phyloP scores from a whole-genome alignment of 2,797 vertebrate genomes.

The Diplodus sargus region DNA sequence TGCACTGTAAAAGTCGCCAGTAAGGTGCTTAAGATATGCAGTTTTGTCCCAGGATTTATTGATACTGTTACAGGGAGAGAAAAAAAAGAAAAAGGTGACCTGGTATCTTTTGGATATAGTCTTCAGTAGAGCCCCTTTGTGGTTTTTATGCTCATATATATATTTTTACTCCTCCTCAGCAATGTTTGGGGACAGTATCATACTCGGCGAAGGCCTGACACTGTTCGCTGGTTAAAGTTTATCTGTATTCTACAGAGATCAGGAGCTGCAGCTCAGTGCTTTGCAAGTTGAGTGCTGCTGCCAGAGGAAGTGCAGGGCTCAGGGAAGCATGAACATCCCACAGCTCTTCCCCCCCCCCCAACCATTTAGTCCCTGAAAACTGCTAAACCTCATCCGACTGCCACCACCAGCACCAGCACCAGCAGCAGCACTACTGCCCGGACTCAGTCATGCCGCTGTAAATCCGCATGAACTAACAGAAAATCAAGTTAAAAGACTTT shows the following conservation, averaged over 20 bases:
- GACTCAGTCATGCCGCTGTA: conserved; percentile 60
- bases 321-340: conserved; percentile 75
- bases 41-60: conserved; percentile 84
- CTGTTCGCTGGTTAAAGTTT: conserved; percentile 75
- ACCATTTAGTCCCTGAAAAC: conserved; percentile 60
- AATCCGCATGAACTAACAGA: conserved; percentile 63
- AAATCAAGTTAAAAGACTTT: conserved; percentile 72
- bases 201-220: conserved; percentile 63
- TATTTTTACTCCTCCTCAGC: conserved; percentile 78
- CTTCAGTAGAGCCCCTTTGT: conserved; percentile 67
- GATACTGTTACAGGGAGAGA: conserved; percentile 70
- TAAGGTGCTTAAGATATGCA: conserved; percentile 86
- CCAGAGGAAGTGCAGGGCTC: conserved; percentile 75
- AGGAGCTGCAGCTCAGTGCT: conserved; percentile 74
- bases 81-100: conserved; percentile 76
- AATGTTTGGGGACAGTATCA: conserved; percentile 78
- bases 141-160: conserved; percentile 71
- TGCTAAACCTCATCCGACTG: conserved; percentile 64
- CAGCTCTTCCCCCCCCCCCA: conserved; percentile 29
- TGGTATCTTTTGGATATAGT: conserved; percentile 77
- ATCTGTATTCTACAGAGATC: conserved; percentile 82
- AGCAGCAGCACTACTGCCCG: conserved; percentile 21
- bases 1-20: conserved; percentile 83
- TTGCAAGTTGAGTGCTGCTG: conserved; percentile 72
- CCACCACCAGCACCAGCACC: conserved; percentile 34